Percentiles rank a stretch among this genome's conserved stretches.
Conservation (phyloP, 1,140 invertebrate species). For the Drosophila subpulchrella region DNA sequence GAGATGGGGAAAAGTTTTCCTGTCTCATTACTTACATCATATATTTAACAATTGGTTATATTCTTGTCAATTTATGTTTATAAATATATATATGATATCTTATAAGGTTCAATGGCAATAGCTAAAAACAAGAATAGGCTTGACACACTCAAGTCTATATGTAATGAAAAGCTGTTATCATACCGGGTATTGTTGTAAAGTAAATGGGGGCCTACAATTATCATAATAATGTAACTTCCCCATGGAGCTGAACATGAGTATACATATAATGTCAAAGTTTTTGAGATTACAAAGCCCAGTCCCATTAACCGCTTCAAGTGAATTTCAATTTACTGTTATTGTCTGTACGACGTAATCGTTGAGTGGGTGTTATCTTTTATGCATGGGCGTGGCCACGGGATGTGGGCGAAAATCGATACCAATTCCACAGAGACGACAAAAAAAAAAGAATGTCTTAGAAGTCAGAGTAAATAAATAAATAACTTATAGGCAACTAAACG, state of each 20-base stretch:
- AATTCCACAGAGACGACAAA: constrained; percentile 27
- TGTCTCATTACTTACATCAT: too few relatives aligned
- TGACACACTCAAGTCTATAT: not conserved
- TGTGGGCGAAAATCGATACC: constrained; percentile 12
- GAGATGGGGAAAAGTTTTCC: too few relatives aligned
- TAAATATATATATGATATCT: too few relatives aligned
- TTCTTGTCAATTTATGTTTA: too few relatives aligned
- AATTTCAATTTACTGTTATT: constrained; percentile 72
- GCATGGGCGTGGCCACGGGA: constrained; percentile 37
- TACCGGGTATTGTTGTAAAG: not conserved
- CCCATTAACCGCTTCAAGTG: constrained; percentile 53
- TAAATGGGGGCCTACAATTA: constrained; percentile 3
- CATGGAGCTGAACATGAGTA: not conserved
- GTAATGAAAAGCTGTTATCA: not conserved
- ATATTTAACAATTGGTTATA: too few relatives aligned
- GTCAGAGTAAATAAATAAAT: constrained; percentile 70
- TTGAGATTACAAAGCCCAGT: constrained; percentile 16
- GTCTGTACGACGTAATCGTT: constrained; percentile 26
- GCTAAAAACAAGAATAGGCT: not conserved
- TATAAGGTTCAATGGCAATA: too few relatives aligned
- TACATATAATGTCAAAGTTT: not conserved
- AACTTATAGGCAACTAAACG: constrained; percentile 73
- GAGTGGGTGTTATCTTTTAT: constrained; percentile 51
- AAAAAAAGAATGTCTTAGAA: constrained; percentile 64
- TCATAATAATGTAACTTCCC: constrained; percentile 6